Percentiles rank a stretch among this genome's conserved stretches.
These are phyloP conservation scores for Phrynocephalus forsythii DNA, from an alignment of 2,797 vertebrate species.

Conservation along the genomic window DNA sequence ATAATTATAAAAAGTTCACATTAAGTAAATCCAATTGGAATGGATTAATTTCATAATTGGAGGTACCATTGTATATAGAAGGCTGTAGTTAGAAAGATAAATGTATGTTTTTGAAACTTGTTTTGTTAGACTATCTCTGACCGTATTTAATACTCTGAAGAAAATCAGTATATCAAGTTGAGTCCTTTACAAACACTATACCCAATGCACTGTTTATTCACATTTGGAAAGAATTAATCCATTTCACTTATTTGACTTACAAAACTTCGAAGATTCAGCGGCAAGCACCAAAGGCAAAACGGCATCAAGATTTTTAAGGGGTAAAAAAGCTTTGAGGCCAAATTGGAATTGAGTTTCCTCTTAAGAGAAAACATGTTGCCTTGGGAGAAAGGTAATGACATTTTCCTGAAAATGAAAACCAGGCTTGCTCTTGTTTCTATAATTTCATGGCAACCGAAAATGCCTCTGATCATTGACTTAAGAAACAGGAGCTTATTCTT, in stretches of 20 bases:
- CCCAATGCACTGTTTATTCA: background rate
- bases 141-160: background rate
- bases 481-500: background rate
- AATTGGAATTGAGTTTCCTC: constrained; percentile 24
- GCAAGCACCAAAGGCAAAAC: background rate
- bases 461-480: background rate
- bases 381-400: background rate
- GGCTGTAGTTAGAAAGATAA: background rate
- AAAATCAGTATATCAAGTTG: background rate
- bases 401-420: constrained; percentile 26
- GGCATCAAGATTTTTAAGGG: background rate
- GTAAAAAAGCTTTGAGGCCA: constrained; percentile 13
- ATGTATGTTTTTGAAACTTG: background rate
- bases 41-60: too few relatives aligned
- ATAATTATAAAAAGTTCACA: too few relatives aligned
- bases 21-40: too few relatives aligned
- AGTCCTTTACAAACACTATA: background rate
- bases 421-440: constrained; percentile 12
- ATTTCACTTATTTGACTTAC: background rate
- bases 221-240: background rate
- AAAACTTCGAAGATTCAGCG: background rate
- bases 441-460: constrained; percentile 19
- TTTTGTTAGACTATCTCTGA: background rate
- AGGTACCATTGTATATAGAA: background rate
- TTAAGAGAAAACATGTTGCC: background rate